These are phyloP conservation scores for Thecophora atra DNA, from an alignment of 2,888 invertebrate genomes.

Conservation along the genomic window DNA sequence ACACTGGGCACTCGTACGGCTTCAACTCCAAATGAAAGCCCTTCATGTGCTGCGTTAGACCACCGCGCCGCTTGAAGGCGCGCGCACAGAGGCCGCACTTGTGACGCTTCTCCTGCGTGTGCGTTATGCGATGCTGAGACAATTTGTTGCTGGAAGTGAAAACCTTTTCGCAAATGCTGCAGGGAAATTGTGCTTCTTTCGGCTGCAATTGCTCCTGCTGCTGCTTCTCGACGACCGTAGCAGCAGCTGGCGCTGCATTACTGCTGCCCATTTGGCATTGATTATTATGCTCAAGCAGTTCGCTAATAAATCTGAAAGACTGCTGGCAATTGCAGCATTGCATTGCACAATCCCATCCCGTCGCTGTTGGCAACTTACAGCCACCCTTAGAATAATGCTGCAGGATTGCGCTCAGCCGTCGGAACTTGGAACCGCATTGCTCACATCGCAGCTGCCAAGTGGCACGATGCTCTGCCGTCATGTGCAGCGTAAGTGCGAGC, in stretches of 20 bases:
- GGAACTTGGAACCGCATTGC: slow-evolving; percentile 13
- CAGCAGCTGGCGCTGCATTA: not conserved
- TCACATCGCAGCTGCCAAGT: slow-evolving; percentile 17
- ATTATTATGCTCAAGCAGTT: slow-evolving; percentile 4
- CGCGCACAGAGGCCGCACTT: slow-evolving; percentile 60
- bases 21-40: slow-evolving; percentile 63
- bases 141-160: slow-evolving; percentile 50
- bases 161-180: slow-evolving; percentile 44
- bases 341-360: not conserved
- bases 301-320: slow-evolving; percentile 10
- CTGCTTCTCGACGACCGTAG: not conserved
- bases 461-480: not conserved
- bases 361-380: not conserved
- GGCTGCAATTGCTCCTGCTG: not conserved
- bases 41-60: slow-evolving; percentile 62
- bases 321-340: slow-evolving; percentile 23
- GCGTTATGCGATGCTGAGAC: slow-evolving; percentile 63
- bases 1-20: slow-evolving; percentile 61
- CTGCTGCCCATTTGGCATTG: not conserved
- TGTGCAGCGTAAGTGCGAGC: not conserved
- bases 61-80: slow-evolving; percentile 62
- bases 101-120: slow-evolving; percentile 58
- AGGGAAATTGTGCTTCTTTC: slow-evolving; percentile 37
- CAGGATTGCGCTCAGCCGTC: not conserved
- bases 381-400: slow-evolving; percentile 7